phyloP scores from a whole-genome alignment of 2,113 vertebrate species.

The Anoura caudifer region DNA sequence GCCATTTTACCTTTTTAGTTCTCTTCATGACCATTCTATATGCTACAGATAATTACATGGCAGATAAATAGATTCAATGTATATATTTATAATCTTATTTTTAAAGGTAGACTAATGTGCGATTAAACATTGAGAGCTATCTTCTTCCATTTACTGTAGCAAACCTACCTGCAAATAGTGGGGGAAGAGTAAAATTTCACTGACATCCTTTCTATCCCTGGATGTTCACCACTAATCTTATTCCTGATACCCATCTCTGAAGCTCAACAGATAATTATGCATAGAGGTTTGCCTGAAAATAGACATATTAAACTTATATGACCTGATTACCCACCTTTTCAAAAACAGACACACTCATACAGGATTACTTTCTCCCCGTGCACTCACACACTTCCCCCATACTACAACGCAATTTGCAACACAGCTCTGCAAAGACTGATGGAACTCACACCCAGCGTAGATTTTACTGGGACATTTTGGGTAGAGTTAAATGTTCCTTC shows the following conservation, averaged over 20 bases:
- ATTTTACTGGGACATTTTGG: slow-evolving; percentile 29
- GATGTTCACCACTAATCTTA: not conserved
- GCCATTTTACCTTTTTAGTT: not conserved
- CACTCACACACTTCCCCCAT: not conserved
- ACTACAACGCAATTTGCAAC: not conserved
- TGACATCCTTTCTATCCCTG: not conserved
- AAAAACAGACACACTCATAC: not conserved
- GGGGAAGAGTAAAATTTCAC: not conserved
- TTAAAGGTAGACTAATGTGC: not conserved
- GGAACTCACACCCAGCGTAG: not conserved
- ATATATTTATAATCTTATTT: not conserved
- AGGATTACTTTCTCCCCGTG: not conserved
- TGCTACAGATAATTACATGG: not conserved
- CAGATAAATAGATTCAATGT: not conserved
- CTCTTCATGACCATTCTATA: not conserved
- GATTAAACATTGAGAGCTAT: not conserved
- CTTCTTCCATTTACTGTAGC: not conserved
- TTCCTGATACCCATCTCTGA: not conserved
- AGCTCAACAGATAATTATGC: not conserved
- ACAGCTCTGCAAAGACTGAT: not conserved
- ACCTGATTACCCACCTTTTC: not conserved
- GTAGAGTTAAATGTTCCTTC: not conserved
- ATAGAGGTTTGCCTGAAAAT: not conserved
- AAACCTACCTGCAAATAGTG: not conserved
- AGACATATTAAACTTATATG: not conserved